These are phyloP conservation scores for Yponomeuta sedellus DNA, from an alignment of 2,888 invertebrate species.

Conservation along the genomic window DNA sequence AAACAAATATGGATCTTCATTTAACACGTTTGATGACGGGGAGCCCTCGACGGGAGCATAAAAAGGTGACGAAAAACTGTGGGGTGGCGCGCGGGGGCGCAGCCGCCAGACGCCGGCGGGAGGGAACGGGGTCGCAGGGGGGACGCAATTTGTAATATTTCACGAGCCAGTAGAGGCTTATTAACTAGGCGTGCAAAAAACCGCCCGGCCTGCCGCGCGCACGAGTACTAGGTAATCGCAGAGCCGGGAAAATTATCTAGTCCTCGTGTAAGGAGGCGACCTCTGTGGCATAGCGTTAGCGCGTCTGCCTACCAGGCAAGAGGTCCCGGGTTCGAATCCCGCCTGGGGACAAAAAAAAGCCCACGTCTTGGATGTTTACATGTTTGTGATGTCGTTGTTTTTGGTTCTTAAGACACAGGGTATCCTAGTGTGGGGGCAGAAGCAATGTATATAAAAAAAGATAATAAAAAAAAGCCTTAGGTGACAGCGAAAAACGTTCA, in stretches of 20 bases:
- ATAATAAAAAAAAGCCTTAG: too few species aligned
- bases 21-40: slow-evolving; percentile 51
- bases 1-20: slow-evolving; percentile 31
- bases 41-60: slow-evolving; percentile 47
- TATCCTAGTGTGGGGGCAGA: too few species aligned
- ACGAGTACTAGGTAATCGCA: neutral
- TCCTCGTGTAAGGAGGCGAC: too few species aligned
- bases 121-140: slow-evolving; percentile 33
- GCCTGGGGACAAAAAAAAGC: too few species aligned
- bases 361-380: too few species aligned
- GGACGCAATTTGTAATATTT: slow-evolving; percentile 75
- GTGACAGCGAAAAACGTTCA: too few species aligned
- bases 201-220: slow-evolving; percentile 39
- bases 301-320: too few species aligned
- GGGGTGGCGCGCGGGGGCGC: slow-evolving; percentile 29
- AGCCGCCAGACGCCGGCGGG: slow-evolving; percentile 1
- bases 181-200: slow-evolving; percentile 74
- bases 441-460: too few species aligned
- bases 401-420: too few species aligned
- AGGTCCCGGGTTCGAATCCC: too few species aligned
- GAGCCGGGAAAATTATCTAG: neutral
- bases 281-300: too few species aligned
- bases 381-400: too few species aligned
- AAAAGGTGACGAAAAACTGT: slow-evolving; percentile 58
- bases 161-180: slow-evolving; percentile 76